Evolutionary conservation across 2,797 vertebrate species (phyloP).

Genomic region (Alcedo quadribrachys): DNA sequence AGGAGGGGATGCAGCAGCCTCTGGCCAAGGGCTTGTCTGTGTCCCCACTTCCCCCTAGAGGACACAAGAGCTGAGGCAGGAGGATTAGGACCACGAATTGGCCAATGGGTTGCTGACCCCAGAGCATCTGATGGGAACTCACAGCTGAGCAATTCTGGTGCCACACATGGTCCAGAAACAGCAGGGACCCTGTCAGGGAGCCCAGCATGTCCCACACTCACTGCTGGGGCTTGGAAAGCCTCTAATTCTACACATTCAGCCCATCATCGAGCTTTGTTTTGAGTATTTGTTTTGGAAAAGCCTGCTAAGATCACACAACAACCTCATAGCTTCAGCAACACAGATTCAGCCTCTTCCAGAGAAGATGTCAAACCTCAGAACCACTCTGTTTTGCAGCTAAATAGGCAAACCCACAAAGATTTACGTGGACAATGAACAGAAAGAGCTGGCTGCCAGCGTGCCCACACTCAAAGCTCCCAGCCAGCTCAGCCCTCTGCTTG

Average conservation of each 20-base stretch:
- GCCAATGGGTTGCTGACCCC: not conserved
- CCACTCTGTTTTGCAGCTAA: not conserved
- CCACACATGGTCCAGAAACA: rapidly evolving
- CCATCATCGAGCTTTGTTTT: not conserved
- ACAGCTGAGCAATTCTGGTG: not conserved
- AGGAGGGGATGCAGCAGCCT: not conserved
- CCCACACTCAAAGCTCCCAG: not conserved
- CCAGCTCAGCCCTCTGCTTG: not conserved
- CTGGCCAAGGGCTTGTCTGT: not conserved
- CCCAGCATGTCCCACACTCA: not conserved
- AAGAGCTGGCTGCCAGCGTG: not conserved
- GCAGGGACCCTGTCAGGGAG: not conserved
- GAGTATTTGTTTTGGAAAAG: not conserved
- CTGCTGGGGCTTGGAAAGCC: not conserved
- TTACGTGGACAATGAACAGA: not conserved
- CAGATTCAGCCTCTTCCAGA: not conserved
- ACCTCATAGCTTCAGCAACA: not conserved
- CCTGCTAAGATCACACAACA: not conserved
- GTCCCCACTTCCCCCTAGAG: not conserved
- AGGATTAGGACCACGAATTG: rapidly evolving
- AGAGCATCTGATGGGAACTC: not conserved
- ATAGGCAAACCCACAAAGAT: not conserved
- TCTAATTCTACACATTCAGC: rapidly evolving
- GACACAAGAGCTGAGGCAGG: not conserved
- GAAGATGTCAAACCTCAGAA: not conserved